phyloP scores from a whole-genome alignment of 1,140 invertebrate genomes.

The Orchestia grillus region DNA sequence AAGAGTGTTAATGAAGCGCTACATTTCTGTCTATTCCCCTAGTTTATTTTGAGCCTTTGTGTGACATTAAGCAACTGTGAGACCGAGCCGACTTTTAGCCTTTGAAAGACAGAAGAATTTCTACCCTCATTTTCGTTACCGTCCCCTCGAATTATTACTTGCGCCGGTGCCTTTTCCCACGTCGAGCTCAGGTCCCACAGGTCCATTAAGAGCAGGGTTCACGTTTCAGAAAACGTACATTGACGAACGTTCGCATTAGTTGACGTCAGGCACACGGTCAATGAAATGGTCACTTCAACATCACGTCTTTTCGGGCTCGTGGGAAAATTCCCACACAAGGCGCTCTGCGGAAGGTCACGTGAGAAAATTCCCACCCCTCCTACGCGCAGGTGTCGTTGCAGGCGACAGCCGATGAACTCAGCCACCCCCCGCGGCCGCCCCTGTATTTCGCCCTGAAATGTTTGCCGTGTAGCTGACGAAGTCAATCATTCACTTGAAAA shows the following conservation, averaged over 20 bases:
- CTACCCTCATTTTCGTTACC: background rate
- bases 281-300: background rate
- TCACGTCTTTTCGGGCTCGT: no score
- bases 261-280: background rate
- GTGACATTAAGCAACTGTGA: no score
- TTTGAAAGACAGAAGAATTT: background rate
- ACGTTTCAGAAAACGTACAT: background rate
- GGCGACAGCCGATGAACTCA: background rate
- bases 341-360: no score
- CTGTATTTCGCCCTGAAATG: background rate
- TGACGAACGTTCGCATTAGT: background rate
- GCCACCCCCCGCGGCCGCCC: background rate
- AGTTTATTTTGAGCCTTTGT: no score
- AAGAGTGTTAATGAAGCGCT: no score
- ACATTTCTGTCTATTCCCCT: no score
- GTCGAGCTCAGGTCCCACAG: background rate
- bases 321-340: background rate
- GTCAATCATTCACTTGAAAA: background rate
- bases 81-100: background rate
- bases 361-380: background rate
- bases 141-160: background rate
- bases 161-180: background rate
- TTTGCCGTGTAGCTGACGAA: background rate
- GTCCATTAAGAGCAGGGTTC: background rate
- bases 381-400: no score